phyloP scores from a whole-genome alignment of 1,140 invertebrate genomes.

The Mactra quadrangularis region DNA sequence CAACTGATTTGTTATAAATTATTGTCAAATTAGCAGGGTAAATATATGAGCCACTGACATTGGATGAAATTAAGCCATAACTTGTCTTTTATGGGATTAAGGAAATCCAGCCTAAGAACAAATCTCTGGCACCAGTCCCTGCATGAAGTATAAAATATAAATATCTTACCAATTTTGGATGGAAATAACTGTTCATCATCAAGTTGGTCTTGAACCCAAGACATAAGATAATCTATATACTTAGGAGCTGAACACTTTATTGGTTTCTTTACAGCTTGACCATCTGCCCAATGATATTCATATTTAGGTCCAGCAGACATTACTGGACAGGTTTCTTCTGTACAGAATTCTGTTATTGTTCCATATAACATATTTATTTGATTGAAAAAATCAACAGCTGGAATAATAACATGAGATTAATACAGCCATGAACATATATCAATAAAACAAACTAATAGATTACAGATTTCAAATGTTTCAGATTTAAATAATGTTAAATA shows the following conservation, averaged over 20 bases:
- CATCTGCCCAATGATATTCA: conserved; percentile 99
- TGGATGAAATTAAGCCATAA: too few species aligned
- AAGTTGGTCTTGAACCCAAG: conserved; percentile 99
- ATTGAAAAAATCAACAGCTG: conserved; percentile 99
- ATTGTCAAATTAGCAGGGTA: too few species aligned
- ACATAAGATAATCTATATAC: conserved; percentile 99
- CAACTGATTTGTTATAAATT: too few species aligned
- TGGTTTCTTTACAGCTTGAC: conserved; percentile 98
- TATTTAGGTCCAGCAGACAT: conserved; percentile 99
- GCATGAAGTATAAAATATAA: too few species aligned
- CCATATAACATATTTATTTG: conserved; percentile 99
- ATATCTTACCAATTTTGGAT: conserved; percentile 98
- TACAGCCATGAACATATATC: too few species aligned
- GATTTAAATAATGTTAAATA: too few species aligned
- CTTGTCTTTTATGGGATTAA: too few species aligned
- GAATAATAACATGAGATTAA: conserved; percentile 74
- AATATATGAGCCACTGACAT: too few species aligned
- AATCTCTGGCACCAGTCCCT: too few species aligned
- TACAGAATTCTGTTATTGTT: conserved; percentile 99
- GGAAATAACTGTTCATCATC: conserved; percentile 99
- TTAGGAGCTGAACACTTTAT: conserved; percentile 99
- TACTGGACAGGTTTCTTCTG: conserved; percentile 98
- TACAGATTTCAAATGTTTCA: too few species aligned
- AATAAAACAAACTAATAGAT: too few species aligned
- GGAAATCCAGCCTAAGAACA: too few species aligned